phyloP scores from a whole-genome alignment of 2,888 invertebrate species.

The Polymixis lichenea region DNA sequence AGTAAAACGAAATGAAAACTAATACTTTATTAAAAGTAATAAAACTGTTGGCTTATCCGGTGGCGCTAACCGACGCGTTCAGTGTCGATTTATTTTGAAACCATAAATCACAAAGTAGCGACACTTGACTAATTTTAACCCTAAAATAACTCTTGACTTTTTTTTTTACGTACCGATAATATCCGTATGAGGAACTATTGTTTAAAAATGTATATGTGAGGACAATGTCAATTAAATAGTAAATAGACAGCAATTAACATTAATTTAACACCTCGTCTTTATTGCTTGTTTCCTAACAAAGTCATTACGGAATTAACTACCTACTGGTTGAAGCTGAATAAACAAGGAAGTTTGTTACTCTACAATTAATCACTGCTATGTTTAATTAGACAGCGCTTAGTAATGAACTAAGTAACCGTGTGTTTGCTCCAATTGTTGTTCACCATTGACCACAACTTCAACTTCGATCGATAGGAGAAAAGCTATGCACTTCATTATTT shows the following conservation, averaged over 20 bases:
- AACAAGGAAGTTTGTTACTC: conserved; percentile 81
- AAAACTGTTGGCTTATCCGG: conserved; percentile 71
- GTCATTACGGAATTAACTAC: conserved; percentile 71
- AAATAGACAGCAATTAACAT: conserved; percentile 61
- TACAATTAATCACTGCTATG: conserved; percentile 78
- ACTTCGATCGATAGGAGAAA: conserved; percentile 7
- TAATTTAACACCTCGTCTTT: conserved; percentile 65
- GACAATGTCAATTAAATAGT: neutral
- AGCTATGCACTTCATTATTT: conserved; percentile 3
- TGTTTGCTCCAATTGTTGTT: conserved; percentile 39
- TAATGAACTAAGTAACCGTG: conserved; percentile 67
- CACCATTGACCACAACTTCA: conserved; percentile 29
- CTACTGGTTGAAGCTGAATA: conserved; percentile 71
- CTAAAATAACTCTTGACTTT: conserved; percentile 43
- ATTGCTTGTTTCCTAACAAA: conserved; percentile 72
- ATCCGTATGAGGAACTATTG: neutral
- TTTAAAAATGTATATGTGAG: conserved; percentile 11
- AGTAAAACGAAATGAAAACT: neutral
- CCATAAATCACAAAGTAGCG: conserved; percentile 69
- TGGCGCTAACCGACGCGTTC: conserved; percentile 80
- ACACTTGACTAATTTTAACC: conserved; percentile 70
- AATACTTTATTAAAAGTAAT: conserved; percentile 20
- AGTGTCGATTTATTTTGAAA: conserved; percentile 73
- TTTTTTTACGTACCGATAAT: neutral
- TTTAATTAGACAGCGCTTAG: conserved; percentile 79